A percentile compares a stretch with the other conserved stretches of the same genome.
phyloP scores from a whole-genome alignment of 2,113 vertebrate genomes.

The Gymnorhina tibicen region DNA sequence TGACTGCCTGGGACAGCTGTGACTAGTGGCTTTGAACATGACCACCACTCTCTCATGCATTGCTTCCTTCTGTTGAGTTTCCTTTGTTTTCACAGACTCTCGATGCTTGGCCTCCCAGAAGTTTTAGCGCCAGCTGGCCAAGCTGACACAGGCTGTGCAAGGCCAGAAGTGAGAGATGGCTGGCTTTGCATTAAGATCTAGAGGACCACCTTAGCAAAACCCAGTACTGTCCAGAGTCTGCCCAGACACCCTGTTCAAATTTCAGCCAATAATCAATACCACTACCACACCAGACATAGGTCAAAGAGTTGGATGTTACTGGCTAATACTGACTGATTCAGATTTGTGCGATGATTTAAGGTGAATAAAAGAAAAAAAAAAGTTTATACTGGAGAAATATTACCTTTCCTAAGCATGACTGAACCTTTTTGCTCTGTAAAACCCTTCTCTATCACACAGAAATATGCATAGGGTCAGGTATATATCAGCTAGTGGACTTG shows the following conservation, averaged over 20 bases:
- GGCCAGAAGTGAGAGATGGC: not conserved
- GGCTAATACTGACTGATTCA: not conserved
- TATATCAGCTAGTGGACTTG: not conserved
- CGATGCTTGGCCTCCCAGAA: conserved; percentile 2
- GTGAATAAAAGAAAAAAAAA: not conserved
- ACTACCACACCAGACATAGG: not conserved
- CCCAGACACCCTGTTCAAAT: not conserved
- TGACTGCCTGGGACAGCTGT: conserved; percentile 23
- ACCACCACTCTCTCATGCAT: not conserved
- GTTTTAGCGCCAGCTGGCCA: not conserved
- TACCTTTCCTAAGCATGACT: not conserved
- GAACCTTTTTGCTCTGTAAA: not conserved
- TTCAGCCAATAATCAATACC: not conserved
- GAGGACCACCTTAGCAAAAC: not conserved
- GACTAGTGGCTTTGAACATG: conserved; percentile 1
- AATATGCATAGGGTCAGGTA: not conserved
- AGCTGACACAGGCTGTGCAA: not conserved
- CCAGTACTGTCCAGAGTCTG: not conserved
- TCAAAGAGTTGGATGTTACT: not conserved
- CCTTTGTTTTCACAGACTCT: not conserved
- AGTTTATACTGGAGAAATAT: not conserved
- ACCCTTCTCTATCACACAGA: not conserved
- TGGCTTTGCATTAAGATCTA: not conserved
- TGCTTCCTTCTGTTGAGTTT: conserved; percentile 24
- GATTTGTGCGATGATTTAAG: not conserved